Base-by-base conservation (phyloP, 37 sponge, comb jelly and placozoan genomes). In the Trichoplax adhaerens region DNA sequence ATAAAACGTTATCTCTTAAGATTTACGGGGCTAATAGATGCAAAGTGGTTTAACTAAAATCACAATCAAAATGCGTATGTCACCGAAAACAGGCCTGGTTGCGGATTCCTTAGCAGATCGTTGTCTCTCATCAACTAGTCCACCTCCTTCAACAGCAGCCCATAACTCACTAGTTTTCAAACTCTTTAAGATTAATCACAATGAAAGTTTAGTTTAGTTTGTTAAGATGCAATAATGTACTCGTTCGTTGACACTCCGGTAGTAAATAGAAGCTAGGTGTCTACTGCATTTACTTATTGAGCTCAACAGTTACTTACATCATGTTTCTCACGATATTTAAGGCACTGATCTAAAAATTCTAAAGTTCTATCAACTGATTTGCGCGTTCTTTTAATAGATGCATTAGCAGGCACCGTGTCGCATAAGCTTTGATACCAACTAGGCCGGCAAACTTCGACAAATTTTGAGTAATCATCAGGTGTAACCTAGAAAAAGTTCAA, bases 311-410 rank as follows among this genome's bases (percentile, higher is more conserved):
- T 12, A 53, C 77, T 51, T 58, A 79, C 84, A 77, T 79, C 48
- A 58, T 64, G 65, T 47, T 29, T 10, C 2, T 58, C 55, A 72
- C 68, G 69, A 52, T 53, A 29, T 56, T 54, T 61, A 0, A 91
- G 8, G 46, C 72, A 77, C 50, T 83, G 68, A 62, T 91, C 91
- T 53, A 91, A 70, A 72, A 83, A 83, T 12, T 51, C 58, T 61
- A 91, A 53, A 5, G 88, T 84, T 29, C 91, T 58, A 48, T 86
- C 84, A 49, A 91, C 88, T 0, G 91, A 91, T 69, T 83, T 82
- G 68, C 73, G 72, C 48, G 79, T 52, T 65, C 85, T 74, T 70
- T 91, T 86, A 60, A 56, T 29, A 46, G 62, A 64, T 65, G 77
- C 67, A 0, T 47, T 80, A 53, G 5, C 47, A 0, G 82, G 64